A percentile compares a stretch with the other conserved stretches of the same genome.
Evolutionary conservation across 1,140 invertebrate genomes (phyloP).

Genomic region (Holcopasites calliopsidis): DNA sequence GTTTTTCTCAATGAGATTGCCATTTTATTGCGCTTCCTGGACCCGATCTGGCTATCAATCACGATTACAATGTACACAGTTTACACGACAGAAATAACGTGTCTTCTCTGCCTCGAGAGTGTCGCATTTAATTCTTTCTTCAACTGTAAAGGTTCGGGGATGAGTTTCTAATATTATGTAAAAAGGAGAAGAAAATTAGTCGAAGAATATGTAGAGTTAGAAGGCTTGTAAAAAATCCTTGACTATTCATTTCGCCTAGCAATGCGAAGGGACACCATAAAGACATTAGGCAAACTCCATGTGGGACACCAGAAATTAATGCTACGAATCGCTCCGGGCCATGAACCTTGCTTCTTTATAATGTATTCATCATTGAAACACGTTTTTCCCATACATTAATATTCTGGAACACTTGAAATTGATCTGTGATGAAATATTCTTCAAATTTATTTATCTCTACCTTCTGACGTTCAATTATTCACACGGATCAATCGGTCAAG

Average conservation of each 20-base stretch:
- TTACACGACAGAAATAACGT: not conserved
- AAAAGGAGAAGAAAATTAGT: not conserved
- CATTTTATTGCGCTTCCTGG: constrained; percentile 2
- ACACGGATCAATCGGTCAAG: no score
- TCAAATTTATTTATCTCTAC: not conserved
- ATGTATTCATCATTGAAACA: not conserved
- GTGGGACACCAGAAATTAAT: no score
- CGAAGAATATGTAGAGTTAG: no score
- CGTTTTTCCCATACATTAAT: no score
- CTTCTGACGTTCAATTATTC: no score
- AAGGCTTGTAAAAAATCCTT: no score
- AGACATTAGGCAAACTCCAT: not conserved
- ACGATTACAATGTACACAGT: not conserved
- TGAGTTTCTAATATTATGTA: not conserved
- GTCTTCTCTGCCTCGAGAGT: not conserved
- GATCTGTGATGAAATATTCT: not conserved
- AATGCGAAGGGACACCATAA: not conserved
- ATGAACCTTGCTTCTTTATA: not conserved
- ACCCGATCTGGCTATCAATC: not conserved
- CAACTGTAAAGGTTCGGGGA: not conserved
- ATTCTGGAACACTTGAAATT: no score
- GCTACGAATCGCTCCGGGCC: not conserved
- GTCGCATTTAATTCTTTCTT: not conserved
- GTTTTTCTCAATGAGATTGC: not conserved
- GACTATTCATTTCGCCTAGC: not conserved